Conservation (phyloP, 2,888 invertebrate species). For the Eudasyphora cyanicolor region DNA sequence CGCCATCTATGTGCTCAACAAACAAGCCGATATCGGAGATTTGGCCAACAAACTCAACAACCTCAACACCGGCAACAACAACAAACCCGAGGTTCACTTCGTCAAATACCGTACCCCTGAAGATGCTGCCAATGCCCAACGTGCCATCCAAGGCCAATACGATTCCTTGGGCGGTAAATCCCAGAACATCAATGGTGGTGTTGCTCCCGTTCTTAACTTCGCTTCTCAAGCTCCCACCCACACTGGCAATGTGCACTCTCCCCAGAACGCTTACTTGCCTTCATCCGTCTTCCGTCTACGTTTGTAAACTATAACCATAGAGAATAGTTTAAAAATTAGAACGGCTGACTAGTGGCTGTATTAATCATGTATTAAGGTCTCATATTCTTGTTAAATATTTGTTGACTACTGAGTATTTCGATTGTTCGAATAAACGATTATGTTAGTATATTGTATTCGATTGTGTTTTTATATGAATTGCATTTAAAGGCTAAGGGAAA, state of each 20-base stretch:
- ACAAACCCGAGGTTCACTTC: slow-evolving; percentile 76
- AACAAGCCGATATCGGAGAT: slow-evolving; percentile 70
- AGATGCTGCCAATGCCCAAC: slow-evolving; percentile 76
- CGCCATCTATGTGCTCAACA: slow-evolving; percentile 72
- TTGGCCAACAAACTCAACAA: slow-evolving; percentile 72
- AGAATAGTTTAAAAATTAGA: neutral
- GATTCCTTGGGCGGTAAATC: slow-evolving; percentile 71
- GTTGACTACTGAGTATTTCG: slow-evolving; percentile 46
- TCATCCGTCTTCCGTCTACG: slow-evolving; percentile 44
- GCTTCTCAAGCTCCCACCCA: slow-evolving; percentile 71
- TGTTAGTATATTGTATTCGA: neutral
- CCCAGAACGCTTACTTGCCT: slow-evolving; percentile 50
- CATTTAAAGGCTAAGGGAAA: too few species aligned
- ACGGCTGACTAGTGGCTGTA: neutral
- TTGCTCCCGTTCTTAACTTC: slow-evolving; percentile 75
- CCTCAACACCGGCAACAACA: slow-evolving; percentile 26
- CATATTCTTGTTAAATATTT: slow-evolving; percentile 47
- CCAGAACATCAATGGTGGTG: slow-evolving; percentile 72
- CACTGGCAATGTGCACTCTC: slow-evolving; percentile 48
- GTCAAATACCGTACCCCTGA: slow-evolving; percentile 77
- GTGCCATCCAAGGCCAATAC: slow-evolving; percentile 75
- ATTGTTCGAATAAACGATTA: slow-evolving; percentile 42
- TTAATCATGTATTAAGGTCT: neutral
- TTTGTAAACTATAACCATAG: slow-evolving; percentile 3
- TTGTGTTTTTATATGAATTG: neutral